Evolutionary conservation across 2,888 invertebrate species (phyloP).

Genomic region (Meghimatium bilineatum): DNA sequence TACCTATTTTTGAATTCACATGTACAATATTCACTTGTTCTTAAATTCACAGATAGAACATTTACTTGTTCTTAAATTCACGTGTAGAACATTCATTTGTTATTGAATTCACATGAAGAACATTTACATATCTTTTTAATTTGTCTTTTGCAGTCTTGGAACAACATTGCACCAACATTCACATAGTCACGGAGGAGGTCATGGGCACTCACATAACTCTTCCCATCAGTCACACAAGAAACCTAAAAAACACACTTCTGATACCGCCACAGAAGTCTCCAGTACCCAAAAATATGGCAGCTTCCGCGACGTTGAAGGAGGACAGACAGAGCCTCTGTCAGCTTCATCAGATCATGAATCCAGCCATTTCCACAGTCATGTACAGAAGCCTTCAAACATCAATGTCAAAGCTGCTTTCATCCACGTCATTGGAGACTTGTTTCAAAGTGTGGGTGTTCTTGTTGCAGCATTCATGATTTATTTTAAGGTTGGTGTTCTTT

Average conservation of each 20-base stretch:
- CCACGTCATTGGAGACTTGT: conserved; percentile 96
- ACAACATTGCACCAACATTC: conserved; percentile 90
- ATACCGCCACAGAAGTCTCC: neutral
- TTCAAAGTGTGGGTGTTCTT: conserved; percentile 95
- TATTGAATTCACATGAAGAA: no score
- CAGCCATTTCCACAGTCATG: neutral
- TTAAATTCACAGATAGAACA: no score
- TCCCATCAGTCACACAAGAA: neutral
- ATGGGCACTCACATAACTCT: neutral
- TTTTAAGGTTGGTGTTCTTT: conserved; percentile 35
- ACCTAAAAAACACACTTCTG: neutral
- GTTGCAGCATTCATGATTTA: conserved; percentile 86
- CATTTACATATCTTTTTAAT: no score
- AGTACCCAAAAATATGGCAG: conserved; percentile 35
- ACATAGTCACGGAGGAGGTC: conserved; percentile 81
- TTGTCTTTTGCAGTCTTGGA: conserved; percentile 87
- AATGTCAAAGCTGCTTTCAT: conserved; percentile 96
- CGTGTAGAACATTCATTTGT: no score
- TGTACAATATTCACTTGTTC: no score
- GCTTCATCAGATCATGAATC: neutral
- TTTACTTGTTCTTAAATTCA: no score
- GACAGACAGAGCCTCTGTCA: neutral
- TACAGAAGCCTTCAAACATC: conserved; percentile 80
- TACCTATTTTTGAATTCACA: no score
- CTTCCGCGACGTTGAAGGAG: conserved; percentile 32